phyloP scores from a whole-genome alignment of 2,113 vertebrate genomes.

The Poeciliopsis retropinna region DNA sequence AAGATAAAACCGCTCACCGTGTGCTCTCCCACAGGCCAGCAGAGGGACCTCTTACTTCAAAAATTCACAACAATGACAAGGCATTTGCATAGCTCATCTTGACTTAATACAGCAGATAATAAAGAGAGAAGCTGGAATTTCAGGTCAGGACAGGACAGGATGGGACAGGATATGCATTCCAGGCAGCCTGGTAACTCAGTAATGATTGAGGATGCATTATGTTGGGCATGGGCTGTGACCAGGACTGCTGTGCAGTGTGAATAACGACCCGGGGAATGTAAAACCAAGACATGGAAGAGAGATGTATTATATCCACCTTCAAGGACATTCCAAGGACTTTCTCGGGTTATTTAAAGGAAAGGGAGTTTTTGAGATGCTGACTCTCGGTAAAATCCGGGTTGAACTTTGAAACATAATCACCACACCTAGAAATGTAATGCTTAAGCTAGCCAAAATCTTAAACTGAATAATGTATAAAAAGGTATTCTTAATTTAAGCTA shows the following conservation, averaged over 20 bases:
- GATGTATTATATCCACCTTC: background rate
- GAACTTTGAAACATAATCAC: background rate
- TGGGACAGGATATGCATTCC: conserved; percentile 19
- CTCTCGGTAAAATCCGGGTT: background rate
- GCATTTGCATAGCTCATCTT: conserved; percentile 61
- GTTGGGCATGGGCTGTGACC: conserved; percentile 3
- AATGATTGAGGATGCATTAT: conserved; percentile 15
- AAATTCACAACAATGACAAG: conserved; percentile 49
- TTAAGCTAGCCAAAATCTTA: background rate
- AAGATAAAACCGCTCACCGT: conserved; percentile 9
- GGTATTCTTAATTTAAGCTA: too few relatives aligned
- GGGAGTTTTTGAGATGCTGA: background rate
- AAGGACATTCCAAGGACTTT: background rate
- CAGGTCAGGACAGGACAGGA: conserved; percentile 19
- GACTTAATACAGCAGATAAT: conserved; percentile 37
- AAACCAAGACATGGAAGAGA: conserved; percentile 41
- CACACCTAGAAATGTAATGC: background rate
- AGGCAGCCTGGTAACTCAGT: conserved; percentile 40
- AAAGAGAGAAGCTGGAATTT: conserved; percentile 23
- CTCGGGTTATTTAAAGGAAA: background rate
- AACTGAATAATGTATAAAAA: too few relatives aligned
- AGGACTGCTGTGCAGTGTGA: background rate
- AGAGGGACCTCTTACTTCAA: conserved; percentile 55
- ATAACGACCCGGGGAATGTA: background rate
- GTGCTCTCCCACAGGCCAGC: conserved; percentile 42